Base-by-base conservation (phyloP, 1,140 invertebrate genomes). In the Drosophila takahashii region DNA sequence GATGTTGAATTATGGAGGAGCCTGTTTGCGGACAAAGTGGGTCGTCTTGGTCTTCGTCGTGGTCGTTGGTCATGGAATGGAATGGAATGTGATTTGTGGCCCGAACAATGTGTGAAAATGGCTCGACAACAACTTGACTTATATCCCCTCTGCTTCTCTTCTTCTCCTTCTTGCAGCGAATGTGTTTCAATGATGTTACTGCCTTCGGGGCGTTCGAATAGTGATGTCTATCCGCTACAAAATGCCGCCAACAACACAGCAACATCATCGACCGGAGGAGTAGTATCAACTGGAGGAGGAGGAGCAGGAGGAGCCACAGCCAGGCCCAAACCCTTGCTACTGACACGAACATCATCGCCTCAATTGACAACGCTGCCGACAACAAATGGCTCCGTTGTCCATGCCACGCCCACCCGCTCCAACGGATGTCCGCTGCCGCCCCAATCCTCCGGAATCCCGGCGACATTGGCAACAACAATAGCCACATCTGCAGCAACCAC, bases 161-260 rank as follows among this genome's bases (percentile, higher is more conserved):
- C 45, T 13, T 50, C 29, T n/a, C 48, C 32, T 77, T 48, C 32
- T 76, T 81, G 39, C 72, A 87, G 86, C 90, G 86, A 91, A 91
- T 91, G 90, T 80, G 79, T 78, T 85, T 91, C 71, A 85, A 91
- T 75, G 78, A 92, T 92, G 90, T 87, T 92, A 79, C 78, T 91
- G 90, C 90, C 90, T 92, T 91, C 90, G 70, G 90, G 90, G 90
- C 90, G 90, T 78, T 91, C 90, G 61, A 91, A 90, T 83, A 90
- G 90, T 85, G 90, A 92, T 90, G 90, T 90, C 60, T 86, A 91
- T 87, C 85, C 90, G 80, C 62, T 90, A 76, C 90, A 85, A 73
- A 91, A 77, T 84, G 67, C 77, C 54, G 79, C 62, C 72, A 76
- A 66, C 52, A 76, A 58, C 50, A 62, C 74, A 56, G n/a, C 48